phyloP scores from a whole-genome alignment of 2,888 invertebrate species.

The Drosophila neutralis region DNA sequence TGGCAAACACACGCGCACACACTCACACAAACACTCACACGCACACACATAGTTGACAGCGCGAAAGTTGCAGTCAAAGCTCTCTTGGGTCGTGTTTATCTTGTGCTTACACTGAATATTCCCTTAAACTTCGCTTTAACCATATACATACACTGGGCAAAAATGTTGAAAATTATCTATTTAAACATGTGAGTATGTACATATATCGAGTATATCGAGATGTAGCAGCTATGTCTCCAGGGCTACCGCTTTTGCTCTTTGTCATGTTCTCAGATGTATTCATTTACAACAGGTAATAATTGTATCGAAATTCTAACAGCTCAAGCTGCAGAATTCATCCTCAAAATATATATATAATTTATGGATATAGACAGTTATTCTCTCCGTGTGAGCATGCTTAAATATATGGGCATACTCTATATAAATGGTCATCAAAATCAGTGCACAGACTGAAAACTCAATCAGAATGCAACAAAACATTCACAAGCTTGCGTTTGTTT shows the following conservation, averaged over 20 bases:
- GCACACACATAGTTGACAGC: conserved; percentile 39
- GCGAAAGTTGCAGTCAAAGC: conserved; percentile 58
- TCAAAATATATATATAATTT: neutral
- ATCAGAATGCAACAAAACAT: neutral
- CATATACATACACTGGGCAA: conserved; percentile 17
- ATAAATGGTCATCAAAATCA: neutral
- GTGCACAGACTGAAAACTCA: neutral
- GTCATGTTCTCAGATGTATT: neutral
- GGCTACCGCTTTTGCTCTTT: neutral
- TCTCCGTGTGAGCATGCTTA: neutral
- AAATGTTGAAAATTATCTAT: neutral
- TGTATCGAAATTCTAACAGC: neutral
- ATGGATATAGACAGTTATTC: neutral
- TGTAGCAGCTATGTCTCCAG: neutral
- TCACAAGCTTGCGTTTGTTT: neutral
- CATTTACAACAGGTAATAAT: neutral
- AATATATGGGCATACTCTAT: neutral
- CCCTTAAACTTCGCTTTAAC: conserved; percentile 57
- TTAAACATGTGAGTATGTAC: neutral
- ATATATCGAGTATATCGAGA: neutral
- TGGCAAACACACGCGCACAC: conserved; percentile 10
- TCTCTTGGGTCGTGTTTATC: conserved; percentile 76
- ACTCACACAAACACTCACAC: neutral
- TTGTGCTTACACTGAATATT: conserved; percentile 70
- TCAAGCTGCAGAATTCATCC: neutral